Base-by-base conservation (phyloP, 2,888 invertebrate genomes). In the Colostygia pectinataria region DNA sequence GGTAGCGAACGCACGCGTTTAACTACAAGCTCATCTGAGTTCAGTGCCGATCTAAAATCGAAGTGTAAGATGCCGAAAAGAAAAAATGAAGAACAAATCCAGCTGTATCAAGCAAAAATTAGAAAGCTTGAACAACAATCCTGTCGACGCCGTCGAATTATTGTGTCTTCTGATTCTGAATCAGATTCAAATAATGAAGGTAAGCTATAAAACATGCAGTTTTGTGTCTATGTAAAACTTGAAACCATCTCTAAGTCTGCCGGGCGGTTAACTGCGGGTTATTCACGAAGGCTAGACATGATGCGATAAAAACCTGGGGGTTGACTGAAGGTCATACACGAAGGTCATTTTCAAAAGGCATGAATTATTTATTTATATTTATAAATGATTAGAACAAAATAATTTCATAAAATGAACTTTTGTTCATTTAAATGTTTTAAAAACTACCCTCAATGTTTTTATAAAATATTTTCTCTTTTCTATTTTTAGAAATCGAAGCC, bases 271-370 rank as follows among this genome's bases (percentile, higher is more conserved):
- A 33, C 33, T 33, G 33, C 9, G 33, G 33, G 18, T 33, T 18
- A 33, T 33, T 18, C 33, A 33, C 33, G 33, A 33, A 18, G 33
- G 33, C 33, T 33, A 33, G 33, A 33, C 18, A 33, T 33, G 33
- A 33, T 33, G 33, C 33, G 33, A 18, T 33, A 33, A 33, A 33
- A 33, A 33, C 33, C 33, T 33, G 33, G 33, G 14, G 33, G 33
- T 18, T 33, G 18, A 33, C 33, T 8, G 33, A 33, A n/a, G 15
- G 15, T 33, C 18, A 33, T 12, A 29, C 28, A 29, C 28, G 28
- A 29, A 29, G 28, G 28, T 29, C 5, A 10, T 29, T 18, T 18
- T 18, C 18, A 29, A 12, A 27, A 27, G 9, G 28, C 9, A 13
- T n/a, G 12, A 29, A 13, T 12, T 29, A 13, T 29, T 1, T 9